phyloP scores from a whole-genome alignment of 2,888 invertebrate genomes.

The Molanna angustata region DNA sequence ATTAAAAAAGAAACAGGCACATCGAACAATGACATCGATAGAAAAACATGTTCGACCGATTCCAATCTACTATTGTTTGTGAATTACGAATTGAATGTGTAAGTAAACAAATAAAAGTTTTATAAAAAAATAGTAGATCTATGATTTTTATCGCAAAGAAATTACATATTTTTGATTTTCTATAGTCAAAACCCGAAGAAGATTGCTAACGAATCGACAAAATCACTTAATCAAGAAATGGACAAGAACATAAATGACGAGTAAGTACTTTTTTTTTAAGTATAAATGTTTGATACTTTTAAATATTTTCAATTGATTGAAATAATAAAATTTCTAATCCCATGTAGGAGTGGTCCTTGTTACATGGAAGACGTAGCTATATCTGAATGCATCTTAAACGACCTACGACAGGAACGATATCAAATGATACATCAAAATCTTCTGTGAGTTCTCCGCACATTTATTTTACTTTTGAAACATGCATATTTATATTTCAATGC shows the following conservation, averaged over 20 bases:
- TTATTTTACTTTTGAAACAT: too few species aligned
- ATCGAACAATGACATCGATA: conserved; percentile 19
- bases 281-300: background rate
- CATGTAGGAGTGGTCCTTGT: background rate
- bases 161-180: too few species aligned
- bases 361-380: background rate
- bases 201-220: background rate
- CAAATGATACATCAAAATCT: conserved; percentile 46
- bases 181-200: background rate
- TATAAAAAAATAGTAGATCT: too few species aligned
- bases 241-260: conserved; percentile 6
- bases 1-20: conserved; percentile 29
- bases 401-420: conserved; percentile 46
- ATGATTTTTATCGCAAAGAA: too few species aligned
- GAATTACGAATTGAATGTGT: conserved; percentile 32
- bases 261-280: conserved; percentile 14
- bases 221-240: background rate
- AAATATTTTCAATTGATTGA: too few species aligned
- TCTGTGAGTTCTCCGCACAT: conserved; percentile 45
- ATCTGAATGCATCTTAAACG: conserved; percentile 46
- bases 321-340: background rate
- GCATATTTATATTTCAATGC: too few species aligned
- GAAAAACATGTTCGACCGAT: conserved; percentile 14
- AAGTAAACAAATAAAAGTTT: conserved; percentile 15
- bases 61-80: conserved; percentile 34